phyloP scores from a whole-genome alignment of 2,797 vertebrate species.

The Hipposideros larvatus region DNA sequence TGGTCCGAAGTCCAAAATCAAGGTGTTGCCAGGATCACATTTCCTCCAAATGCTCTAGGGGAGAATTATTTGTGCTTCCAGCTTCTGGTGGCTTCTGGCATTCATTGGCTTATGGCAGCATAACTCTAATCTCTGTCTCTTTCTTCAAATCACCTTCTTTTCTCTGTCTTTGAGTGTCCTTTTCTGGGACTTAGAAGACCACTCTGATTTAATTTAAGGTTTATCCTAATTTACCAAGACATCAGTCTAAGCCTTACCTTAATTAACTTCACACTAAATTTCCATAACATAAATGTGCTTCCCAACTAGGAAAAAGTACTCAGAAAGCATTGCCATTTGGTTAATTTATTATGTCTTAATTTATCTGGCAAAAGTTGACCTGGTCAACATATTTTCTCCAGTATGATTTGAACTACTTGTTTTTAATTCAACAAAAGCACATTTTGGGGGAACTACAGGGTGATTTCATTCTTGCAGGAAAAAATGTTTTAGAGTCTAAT shows the following conservation, averaged over 20 bases:
- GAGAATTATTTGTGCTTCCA: not conserved
- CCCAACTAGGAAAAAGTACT: not conserved
- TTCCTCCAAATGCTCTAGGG: not conserved
- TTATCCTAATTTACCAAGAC: not conserved
- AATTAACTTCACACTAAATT: not conserved
- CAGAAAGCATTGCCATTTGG: not conserved
- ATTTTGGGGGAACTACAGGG: not conserved
- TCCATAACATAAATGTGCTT: not conserved
- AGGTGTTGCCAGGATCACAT: not conserved
- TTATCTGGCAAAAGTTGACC: slow-evolving; percentile 10
- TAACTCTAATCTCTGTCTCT: not conserved
- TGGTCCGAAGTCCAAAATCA: not conserved
- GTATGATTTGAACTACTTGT: not conserved
- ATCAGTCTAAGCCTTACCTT: not conserved
- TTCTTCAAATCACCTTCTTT: not conserved
- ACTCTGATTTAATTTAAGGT: not conserved
- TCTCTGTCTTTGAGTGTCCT: not conserved
- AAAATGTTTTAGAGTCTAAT: not conserved
- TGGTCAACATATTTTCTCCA: not conserved
- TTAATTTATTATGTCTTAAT: not conserved
- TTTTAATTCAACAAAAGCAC: not conserved
- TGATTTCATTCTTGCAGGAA: not conserved
- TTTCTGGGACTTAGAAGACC: not conserved
- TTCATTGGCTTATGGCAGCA: not conserved
- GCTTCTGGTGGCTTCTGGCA: not conserved